These are phyloP conservation scores for Malurus cyaneus DNA, from an alignment of 2,113 vertebrate genomes.

Conservation along the genomic window DNA sequence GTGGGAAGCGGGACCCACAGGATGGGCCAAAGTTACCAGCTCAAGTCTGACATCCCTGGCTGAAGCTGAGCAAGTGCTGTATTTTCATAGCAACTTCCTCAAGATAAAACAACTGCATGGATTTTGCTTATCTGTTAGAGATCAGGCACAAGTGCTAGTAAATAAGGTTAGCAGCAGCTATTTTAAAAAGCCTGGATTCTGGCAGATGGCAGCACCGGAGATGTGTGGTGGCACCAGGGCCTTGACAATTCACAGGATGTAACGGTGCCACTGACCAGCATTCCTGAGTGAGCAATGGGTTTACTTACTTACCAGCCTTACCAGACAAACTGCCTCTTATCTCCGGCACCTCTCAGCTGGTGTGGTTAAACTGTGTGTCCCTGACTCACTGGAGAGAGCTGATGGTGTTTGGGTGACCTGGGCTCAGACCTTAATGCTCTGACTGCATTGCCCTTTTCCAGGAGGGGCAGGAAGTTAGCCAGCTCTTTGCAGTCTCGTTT, in stretches of 20 bases:
- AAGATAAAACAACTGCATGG: neutral
- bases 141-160: neutral
- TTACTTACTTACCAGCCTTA: neutral
- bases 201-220: neutral
- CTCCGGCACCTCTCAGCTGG: neutral
- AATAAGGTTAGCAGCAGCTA: neutral
- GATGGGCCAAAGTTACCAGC: neutral
- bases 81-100: neutral
- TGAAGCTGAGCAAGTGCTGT: neutral
- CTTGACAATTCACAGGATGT: neutral
- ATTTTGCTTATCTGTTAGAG: neutral
- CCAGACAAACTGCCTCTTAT: neutral
- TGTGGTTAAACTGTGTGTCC: neutral
- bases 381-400: neutral
- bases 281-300: neutral
- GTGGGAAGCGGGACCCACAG: neutral
- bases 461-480: neutral
- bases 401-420: neutral
- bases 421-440: neutral
- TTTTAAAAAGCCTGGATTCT: neutral
- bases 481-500: neutral
- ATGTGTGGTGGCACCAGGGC: neutral
- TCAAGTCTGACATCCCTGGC: neutral
- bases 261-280: neutral
- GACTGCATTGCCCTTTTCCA: neutral